Base-by-base conservation (phyloP, 2,113 vertebrate genomes). In the Platichthys stellatus region DNA sequence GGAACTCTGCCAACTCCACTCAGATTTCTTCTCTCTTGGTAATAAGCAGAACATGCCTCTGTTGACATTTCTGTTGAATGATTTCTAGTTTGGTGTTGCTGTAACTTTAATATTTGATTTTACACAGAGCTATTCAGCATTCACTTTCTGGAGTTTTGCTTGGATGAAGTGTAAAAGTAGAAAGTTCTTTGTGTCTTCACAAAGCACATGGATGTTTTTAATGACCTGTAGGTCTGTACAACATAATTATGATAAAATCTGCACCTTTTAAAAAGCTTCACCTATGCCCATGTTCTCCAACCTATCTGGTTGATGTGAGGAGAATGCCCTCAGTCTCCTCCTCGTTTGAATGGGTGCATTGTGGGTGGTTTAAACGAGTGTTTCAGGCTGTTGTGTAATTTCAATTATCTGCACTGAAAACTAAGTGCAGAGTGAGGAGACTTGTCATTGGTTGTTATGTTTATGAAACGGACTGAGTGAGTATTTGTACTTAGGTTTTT, bases 381-480 rank as follows among this genome's bases (percentile, higher is more conserved):
- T 43, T 43, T 51, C 47, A 57, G 65, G 57, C 28, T 68, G 53
- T 75, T 57, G 31, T 66, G 59, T 45, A 51, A 69, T 68, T 63
- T 63, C 13, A 45, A 54, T 80, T 71, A 17, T 60, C 24, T 24
- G 24, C 51, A 53, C 54, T 57, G 18, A 38, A 63, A 53, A 1
- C n/a, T 72, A 2, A 54, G 14, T 1, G 51, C 20, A 21, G 54
- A 69, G 56, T 47, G n/a, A 47, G 2, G n/a, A 66, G 13, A 61
- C 53, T 6, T 51, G 49, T n/a, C 49, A 51, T 20, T 51, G 49
- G 49, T 20, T 51, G 49, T 20, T 26, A 49, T 7, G 68, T 65
- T 51, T 23, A 40, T 10, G 40, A 31, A 74, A 23, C 0, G 5
- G 28, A 24, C 23, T 15, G 7, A 1, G 60, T 20, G 3, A 69